Conservation (phyloP, 2,113 vertebrate species). For the Tricholaema leucomelas region DNA sequence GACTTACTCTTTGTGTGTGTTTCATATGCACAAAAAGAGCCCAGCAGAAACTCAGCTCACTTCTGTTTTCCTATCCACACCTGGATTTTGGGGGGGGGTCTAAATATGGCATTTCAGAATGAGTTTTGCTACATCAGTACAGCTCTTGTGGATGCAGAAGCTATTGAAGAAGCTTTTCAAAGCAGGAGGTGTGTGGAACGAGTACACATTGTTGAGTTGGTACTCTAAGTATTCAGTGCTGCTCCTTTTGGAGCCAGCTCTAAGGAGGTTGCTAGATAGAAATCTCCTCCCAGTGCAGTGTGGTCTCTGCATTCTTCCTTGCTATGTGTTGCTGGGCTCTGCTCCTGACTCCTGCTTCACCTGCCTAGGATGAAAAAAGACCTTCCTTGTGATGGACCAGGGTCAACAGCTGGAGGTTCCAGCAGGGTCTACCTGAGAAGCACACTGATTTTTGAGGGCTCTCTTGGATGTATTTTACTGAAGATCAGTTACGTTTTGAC, state of each 20-base stretch:
- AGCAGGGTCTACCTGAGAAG: not conserved
- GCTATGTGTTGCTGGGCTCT: not conserved
- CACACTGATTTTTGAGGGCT: not conserved
- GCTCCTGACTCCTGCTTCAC: not conserved
- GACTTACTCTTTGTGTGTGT: not conserved
- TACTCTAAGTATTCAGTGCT: not conserved
- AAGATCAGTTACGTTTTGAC: not conserved
- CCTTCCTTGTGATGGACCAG: not conserved
- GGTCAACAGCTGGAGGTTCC: not conserved
- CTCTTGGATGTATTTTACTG: not conserved
- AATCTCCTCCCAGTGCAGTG: not conserved
- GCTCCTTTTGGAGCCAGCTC: not conserved
- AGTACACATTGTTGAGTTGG: not conserved
- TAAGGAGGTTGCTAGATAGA: not conserved
- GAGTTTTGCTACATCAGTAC: not conserved
- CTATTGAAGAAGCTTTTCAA: conserved; percentile 9
- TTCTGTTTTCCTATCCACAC: not conserved
- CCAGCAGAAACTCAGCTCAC: not conserved
- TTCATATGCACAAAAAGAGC: not conserved
- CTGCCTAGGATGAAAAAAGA: not conserved
- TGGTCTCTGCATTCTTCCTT: not conserved
- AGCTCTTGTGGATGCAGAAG: conserved; percentile 13
- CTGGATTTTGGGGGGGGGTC: not conserved
- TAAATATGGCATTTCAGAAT: conserved; percentile 3
- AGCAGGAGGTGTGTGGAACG: not conserved